phyloP scores from a whole-genome alignment of 2,113 vertebrate species.

The Conger conger region DNA sequence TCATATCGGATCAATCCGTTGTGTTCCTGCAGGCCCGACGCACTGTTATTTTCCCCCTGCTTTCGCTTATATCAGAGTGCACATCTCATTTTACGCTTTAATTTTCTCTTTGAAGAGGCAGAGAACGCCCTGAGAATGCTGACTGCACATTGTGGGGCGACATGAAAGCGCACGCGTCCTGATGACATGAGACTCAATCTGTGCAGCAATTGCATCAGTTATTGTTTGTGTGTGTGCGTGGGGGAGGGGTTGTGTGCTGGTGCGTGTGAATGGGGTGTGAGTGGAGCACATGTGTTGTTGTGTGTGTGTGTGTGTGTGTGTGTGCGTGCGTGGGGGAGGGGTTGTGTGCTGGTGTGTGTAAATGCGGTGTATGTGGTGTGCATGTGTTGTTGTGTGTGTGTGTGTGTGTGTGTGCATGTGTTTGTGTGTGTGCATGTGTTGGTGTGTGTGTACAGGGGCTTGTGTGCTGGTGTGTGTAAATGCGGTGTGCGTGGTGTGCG shows the following conservation, averaged over 20 bases:
- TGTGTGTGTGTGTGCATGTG: neutral
- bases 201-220: neutral
- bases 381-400: neutral
- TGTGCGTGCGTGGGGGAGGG: no score
- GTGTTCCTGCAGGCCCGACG: neutral
- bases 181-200: neutral
- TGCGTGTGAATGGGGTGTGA: no score
- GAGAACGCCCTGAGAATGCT: conserved; percentile 20
- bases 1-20: conserved; percentile 9
- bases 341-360: neutral
- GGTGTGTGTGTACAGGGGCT: neutral
- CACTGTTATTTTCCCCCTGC: conserved; percentile 4
- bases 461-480: neutral
- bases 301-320: no score
- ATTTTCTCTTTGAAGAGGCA: conserved; percentile 27
- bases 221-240: neutral
- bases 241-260: no score
- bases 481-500: neutral
- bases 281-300: no score
- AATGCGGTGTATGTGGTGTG: neutral
- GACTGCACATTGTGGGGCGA: conserved; percentile 8
- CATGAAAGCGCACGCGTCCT: neutral
- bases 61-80: conserved; percentile 23
- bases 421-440: no score
- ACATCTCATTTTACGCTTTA: conserved; percentile 27